These are phyloP conservation scores for Odontomyia ornata DNA, from an alignment of 2,888 invertebrate genomes.

Conservation along the genomic window DNA sequence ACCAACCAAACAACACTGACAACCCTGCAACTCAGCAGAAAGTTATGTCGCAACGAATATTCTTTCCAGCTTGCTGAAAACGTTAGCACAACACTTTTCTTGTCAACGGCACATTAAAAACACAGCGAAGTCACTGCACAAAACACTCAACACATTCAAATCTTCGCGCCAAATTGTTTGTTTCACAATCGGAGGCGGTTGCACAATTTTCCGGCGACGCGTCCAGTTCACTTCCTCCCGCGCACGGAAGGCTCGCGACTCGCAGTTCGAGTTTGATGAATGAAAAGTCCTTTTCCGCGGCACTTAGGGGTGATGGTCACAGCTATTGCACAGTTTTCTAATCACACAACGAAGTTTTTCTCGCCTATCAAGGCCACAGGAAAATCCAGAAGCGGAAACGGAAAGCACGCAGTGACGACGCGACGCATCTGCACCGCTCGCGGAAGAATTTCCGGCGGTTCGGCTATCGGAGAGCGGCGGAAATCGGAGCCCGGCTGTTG, in stretches of 20 bases:
- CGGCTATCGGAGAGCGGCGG: constrained; percentile 41
- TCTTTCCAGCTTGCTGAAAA: no score
- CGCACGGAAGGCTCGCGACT: background rate
- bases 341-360: background rate
- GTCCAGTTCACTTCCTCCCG: constrained; percentile 1
- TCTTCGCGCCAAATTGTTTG: constrained; percentile 27
- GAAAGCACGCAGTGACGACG: constrained; percentile 14
- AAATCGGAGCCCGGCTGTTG: constrained; percentile 22
- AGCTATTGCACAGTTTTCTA: background rate
- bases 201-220: constrained; percentile 18
- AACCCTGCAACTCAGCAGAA: background rate
- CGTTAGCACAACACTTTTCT: background rate
- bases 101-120: background rate
- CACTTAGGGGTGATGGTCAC: background rate
- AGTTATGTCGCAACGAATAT: no score
- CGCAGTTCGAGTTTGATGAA: constrained; percentile 24
- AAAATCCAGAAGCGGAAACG: constrained; percentile 19
- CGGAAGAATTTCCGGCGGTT: constrained; percentile 43
- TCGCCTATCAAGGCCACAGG: background rate
- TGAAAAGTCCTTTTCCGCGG: constrained; percentile 7
- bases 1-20: background rate
- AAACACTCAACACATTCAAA: background rate
- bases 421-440: constrained; percentile 25
- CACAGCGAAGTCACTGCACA: background rate
- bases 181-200: background rate